Conservation (phyloP, 2,113 vertebrate genomes). For the Meleagris gallopavo region DNA sequence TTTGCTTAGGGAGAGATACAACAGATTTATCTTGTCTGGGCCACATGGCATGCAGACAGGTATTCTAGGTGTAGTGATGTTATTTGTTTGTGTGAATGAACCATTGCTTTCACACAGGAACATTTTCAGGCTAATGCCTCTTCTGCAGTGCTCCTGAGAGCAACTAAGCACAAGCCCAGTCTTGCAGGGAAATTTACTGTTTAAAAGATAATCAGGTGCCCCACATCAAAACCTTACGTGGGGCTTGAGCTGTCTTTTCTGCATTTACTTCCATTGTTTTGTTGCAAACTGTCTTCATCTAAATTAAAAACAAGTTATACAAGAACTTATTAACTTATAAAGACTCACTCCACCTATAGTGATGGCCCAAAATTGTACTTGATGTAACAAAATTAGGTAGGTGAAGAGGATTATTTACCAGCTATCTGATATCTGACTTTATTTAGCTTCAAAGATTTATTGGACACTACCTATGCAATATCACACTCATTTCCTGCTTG, state of each 20-base stretch:
- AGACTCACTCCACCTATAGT: background rate
- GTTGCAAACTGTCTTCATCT: background rate
- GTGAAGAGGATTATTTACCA: background rate
- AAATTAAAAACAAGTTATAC: conserved; percentile 1
- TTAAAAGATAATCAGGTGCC: background rate
- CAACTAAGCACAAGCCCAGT: fast-evolving
- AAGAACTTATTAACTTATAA: background rate
- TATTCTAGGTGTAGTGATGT: background rate
- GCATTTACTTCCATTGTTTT: conserved; percentile 2
- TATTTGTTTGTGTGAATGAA: background rate
- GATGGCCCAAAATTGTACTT: background rate
- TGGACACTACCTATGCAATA: background rate
- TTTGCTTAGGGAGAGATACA: background rate
- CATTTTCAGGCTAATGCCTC: background rate
- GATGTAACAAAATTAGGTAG: background rate
- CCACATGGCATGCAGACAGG: fast-evolving
- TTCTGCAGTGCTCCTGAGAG: fast-evolving
- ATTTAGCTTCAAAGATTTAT: background rate
- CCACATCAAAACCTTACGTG: conserved; percentile 17
- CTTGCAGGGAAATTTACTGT: conserved; percentile 4
- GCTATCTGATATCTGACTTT: background rate
- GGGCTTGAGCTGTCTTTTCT: background rate
- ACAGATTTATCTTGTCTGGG: background rate
- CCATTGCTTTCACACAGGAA: background rate
- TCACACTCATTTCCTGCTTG: background rate